Percentiles rank a stretch among this genome's conserved stretches.
Conservation (phyloP, 1,140 invertebrate species). For the Teleopsis dalmanni region DNA sequence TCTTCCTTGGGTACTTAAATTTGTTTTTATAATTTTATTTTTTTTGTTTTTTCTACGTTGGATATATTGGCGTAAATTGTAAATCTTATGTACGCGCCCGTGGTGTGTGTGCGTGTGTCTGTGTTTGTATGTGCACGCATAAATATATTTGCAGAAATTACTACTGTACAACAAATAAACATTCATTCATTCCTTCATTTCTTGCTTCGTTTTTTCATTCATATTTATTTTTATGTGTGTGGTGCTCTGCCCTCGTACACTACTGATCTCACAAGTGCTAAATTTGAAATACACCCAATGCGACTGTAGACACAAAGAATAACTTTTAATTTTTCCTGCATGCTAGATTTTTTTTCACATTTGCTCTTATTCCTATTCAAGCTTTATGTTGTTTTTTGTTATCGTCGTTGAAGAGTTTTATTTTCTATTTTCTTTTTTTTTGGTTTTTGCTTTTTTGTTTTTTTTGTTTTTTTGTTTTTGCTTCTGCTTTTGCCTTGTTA, state of each 20-base stretch:
- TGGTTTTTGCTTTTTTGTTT: background rate
- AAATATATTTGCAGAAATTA: too few relatives aligned
- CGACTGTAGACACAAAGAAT: constrained; percentile 10
- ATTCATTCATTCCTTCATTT: too few relatives aligned
- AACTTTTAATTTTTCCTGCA: constrained; percentile 8
- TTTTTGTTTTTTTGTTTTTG: background rate
- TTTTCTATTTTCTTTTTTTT: background rate
- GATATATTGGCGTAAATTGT: too few relatives aligned
- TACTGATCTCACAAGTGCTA: constrained; percentile 8
- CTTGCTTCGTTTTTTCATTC: too few relatives aligned
- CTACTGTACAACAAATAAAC: too few relatives aligned
- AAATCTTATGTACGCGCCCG: too few relatives aligned
- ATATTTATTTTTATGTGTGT: constrained; percentile 11
- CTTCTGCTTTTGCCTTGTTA: background rate
- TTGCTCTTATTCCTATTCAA: background rate
- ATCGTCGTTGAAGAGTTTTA: background rate
- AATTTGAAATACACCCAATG: constrained; percentile 11
- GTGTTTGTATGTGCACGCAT: too few relatives aligned
- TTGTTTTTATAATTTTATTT: too few relatives aligned
- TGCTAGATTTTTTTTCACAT: background rate
- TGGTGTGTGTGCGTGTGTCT: too few relatives aligned
- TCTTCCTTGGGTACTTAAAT: too few relatives aligned
- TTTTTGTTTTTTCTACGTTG: too few relatives aligned
- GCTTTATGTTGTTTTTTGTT: background rate
- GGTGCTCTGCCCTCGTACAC: too few relatives aligned